Conservation (phyloP, 1,140 invertebrate species). For the Tribolium madens region DNA sequence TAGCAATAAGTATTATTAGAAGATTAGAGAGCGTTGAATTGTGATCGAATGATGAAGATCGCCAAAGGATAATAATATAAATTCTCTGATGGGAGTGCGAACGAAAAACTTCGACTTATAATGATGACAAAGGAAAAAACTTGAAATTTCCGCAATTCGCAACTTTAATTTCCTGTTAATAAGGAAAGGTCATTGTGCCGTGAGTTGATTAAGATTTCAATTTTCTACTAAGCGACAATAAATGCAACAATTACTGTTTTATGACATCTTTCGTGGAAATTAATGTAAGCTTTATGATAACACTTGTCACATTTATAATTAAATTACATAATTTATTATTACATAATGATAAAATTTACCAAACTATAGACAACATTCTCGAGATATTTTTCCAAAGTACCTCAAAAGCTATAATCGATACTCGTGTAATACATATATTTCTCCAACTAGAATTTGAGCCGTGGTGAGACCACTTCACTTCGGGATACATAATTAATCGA, state of each 20-base stretch:
- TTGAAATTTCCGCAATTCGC: slow-evolving; percentile 14
- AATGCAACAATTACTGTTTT: not conserved
- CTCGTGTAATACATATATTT: not conserved
- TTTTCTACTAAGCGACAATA: not conserved
- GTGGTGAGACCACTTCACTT: not conserved
- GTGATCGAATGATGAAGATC: not conserved
- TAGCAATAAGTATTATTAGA: slow-evolving; percentile 1
- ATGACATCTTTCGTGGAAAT: not conserved
- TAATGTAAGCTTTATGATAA: no score
- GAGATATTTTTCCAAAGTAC: not conserved
- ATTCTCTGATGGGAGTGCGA: no score
- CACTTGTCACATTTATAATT: no score
- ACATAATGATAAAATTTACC: no score
- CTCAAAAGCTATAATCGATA: not conserved
- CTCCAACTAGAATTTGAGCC: not conserved
- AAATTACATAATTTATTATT: no score
- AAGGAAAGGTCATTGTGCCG: not conserved
- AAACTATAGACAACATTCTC: no score
- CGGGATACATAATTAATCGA: not conserved
- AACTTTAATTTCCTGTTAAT: slow-evolving; percentile 15
- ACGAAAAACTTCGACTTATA: not conserved
- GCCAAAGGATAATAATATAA: not conserved
- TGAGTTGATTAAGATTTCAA: not conserved
- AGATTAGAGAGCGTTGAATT: not conserved
- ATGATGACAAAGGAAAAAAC: not conserved